Evolutionary conservation across 2,888 invertebrate genomes (phyloP), one percentile per base, ranked within the genome.

Genomic region (Stenodema calcarata): DNA sequence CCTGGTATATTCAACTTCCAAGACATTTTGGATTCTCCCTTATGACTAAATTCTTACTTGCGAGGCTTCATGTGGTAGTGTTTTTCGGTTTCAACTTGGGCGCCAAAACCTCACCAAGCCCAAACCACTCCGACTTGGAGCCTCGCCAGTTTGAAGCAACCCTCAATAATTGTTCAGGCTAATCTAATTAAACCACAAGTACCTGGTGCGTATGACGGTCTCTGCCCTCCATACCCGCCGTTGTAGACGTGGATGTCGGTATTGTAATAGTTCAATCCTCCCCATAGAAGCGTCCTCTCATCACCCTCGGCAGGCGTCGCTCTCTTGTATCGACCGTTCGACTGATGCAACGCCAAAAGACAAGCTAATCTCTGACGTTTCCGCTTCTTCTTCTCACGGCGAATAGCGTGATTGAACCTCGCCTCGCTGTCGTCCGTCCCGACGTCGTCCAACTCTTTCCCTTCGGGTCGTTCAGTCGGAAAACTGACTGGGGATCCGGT

Each of bases 211-310:
- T 42, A 73, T 4, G 47, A 83, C 18, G 85, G 85, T 62, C 69
- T 85, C 44, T 41, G 47, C 16, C 78, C 78, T 28, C 70, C 70
- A 35, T 85, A 76, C 2, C 86, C 81, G 16, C 87, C 87, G 42
- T 86, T 87, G 75, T 54, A 80, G 7, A 87, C 86, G 41, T 82
- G 76, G 27, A 87, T 78, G 41, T 87, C 83, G 1, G 87, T 87
- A 27, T 87, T 75, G 47, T 87, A 87, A 30, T 81, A 80, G 41
- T 87, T 87, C 14, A 86, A 47, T 27, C 81, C 81, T 76, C 86
- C 86, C 42, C 82, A 82, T 28, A 86, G 83, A 30, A 87, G 81
- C 41, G 86, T 86, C 23, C 86, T 54, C 11, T 84, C 87, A 50
- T 87, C 81, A 6, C 73, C 83, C 16, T 73, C 73, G 41, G 44